phyloP scores from a whole-genome alignment of 2,888 invertebrate genomes.

The Pyrochroa serraticornis region DNA sequence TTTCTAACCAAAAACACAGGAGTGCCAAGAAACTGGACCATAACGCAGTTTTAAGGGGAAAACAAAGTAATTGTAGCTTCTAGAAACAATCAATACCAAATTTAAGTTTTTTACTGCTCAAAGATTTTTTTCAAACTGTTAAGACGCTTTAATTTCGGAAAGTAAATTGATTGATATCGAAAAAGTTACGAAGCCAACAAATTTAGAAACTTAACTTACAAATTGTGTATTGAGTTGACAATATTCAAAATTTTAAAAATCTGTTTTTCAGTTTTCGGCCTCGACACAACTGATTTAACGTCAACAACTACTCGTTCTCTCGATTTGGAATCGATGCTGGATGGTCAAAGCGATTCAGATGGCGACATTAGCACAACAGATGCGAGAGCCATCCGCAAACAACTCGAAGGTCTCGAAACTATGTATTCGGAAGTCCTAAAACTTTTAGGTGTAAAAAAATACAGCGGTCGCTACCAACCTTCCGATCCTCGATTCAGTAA shows the following conservation, averaged over 20 bases:
- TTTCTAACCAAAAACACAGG: slow-evolving; percentile 60
- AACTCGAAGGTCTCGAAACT: slow-evolving; percentile 80
- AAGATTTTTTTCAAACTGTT: no score
- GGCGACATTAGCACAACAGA: slow-evolving; percentile 78
- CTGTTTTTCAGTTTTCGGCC: slow-evolving; percentile 71
- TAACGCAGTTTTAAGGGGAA: slow-evolving; percentile 60
- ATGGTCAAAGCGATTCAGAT: slow-evolving; percentile 71
- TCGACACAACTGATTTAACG: slow-evolving; percentile 77
- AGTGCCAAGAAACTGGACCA: slow-evolving; percentile 62
- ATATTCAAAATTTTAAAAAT: no score
- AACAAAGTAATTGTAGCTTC: slow-evolving; percentile 65
- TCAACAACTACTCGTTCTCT: slow-evolving; percentile 79
- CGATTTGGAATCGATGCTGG: slow-evolving; percentile 79
- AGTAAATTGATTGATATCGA: no score
- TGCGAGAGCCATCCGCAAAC: slow-evolving; percentile 78
- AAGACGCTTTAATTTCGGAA: no score
- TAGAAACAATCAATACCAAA: not conserved
- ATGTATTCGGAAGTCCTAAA: slow-evolving; percentile 86
- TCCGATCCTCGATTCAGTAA: slow-evolving; percentile 63
- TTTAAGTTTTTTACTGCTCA: not conserved
- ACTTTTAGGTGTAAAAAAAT: slow-evolving; percentile 65
- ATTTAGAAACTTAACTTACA: no score
- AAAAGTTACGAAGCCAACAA: no score
- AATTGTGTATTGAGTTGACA: no score
- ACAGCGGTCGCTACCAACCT: slow-evolving; percentile 60